Percentiles rank a stretch among this genome's conserved stretches.
Conservation (phyloP, 2,888 invertebrate species). For the Crossocerus cetratus region DNA sequence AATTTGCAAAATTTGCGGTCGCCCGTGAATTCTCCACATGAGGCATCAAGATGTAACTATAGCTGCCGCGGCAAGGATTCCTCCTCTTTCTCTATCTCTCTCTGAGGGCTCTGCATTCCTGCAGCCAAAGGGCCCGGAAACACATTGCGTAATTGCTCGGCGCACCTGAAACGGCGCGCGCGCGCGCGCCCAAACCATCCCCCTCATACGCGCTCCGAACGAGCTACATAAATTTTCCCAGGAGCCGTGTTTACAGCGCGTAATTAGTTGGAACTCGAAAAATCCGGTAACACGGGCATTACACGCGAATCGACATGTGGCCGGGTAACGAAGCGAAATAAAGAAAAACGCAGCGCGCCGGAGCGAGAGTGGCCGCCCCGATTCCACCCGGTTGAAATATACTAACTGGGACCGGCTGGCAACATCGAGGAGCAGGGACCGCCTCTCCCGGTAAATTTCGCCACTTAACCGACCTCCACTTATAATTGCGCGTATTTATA, state of each 20-base stretch:
- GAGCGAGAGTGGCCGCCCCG: neutral
- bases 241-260: conserved; percentile 58
- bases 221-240: conserved; percentile 66
- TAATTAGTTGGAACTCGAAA: conserved; percentile 68
- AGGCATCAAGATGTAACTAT: conserved; percentile 44
- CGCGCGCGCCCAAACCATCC: conserved; percentile 24
- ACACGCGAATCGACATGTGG: conserved; percentile 12
- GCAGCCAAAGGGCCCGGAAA: conserved; percentile 49
- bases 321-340: conserved; percentile 19
- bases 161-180: conserved; percentile 41
- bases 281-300: conserved; percentile 53
- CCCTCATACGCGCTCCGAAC: conserved; percentile 40
- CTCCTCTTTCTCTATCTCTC: neutral
- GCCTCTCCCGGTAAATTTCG: conserved; percentile 17
- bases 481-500: conserved; percentile 1
- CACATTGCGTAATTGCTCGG: conserved; percentile 63
- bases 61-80: conserved; percentile 16
- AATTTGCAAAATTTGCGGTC: conserved; percentile 50
- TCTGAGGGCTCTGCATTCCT: conserved; percentile 41
- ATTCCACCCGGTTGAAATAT: neutral
- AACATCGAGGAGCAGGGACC: neutral
- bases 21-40: conserved; percentile 26
- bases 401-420: no score
- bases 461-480: neutral
- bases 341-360: conserved; percentile 9